Conservation (phyloP, 2,113 vertebrate genomes). For the Chloropsis cyanopogon region DNA sequence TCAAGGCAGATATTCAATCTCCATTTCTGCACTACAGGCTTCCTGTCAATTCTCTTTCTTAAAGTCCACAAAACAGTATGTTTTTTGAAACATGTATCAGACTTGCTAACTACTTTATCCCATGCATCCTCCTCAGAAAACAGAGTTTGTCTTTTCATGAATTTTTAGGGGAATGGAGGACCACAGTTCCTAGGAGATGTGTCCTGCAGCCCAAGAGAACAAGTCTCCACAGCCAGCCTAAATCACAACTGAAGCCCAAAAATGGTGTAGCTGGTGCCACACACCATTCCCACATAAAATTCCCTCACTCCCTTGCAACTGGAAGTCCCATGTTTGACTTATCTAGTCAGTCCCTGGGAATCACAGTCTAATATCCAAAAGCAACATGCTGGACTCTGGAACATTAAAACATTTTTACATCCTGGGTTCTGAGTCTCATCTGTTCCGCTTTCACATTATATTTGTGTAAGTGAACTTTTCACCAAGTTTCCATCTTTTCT, state of each 20-base stretch:
- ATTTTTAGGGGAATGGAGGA: not conserved
- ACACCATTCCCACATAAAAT: not conserved
- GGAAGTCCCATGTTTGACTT: not conserved
- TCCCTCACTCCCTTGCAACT: not conserved
- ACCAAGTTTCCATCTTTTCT: not conserved
- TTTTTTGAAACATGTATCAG: not conserved
- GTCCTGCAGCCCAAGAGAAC: not conserved
- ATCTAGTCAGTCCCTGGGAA: not conserved
- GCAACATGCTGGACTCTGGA: not conserved
- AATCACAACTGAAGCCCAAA: not conserved
- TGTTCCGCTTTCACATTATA: not conserved
- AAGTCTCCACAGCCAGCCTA: not conserved
- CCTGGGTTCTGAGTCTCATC: not conserved
- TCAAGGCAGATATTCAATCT: not conserved
- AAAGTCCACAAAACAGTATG: not conserved
- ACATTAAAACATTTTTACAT: not conserved
- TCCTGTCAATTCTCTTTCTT: not conserved
- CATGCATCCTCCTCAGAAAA: not conserved
- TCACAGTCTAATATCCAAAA: not conserved
- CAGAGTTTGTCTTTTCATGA: not conserved
- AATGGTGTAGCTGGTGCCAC: accelerated
- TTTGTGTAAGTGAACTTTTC: not conserved
- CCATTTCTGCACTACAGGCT: not conserved
- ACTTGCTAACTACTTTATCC: not conserved
- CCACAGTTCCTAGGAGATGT: not conserved